phyloP scores from a whole-genome alignment of 2,888 invertebrate genomes.

The Chrysina gloriosa region DNA sequence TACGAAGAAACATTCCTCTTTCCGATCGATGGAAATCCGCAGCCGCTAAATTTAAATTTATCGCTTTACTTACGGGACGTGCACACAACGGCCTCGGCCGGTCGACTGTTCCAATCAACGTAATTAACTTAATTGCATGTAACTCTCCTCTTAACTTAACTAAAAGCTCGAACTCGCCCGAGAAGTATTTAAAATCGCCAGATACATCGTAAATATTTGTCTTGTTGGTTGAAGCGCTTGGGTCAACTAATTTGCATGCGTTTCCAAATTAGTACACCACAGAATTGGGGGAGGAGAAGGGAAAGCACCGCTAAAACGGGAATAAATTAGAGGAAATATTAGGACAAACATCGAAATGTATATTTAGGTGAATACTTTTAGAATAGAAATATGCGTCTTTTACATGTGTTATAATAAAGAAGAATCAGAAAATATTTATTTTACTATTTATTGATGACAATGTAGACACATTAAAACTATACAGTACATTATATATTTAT shows the following conservation, averaged over 20 bases:
- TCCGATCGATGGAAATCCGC: conserved; percentile 17
- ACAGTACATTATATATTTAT: too few species aligned
- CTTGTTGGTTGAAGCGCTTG: conserved; percentile 3
- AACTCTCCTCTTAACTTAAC: conserved; percentile 16
- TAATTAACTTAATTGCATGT: conserved; percentile 31
- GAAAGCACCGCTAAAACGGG: too few species aligned
- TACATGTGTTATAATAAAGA: too few species aligned
- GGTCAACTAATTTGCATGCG: conserved; percentile 21
- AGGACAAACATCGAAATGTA: too few species aligned
- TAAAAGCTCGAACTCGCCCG: background rate
- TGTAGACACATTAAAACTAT: too few species aligned
- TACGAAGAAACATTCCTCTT: background rate
- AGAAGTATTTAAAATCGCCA: conserved; percentile 8
- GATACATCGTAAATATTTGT: conserved; percentile 21
- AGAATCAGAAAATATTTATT: too few species aligned
- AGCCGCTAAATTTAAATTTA: conserved; percentile 27
- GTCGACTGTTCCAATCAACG: background rate
- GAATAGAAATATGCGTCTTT: too few species aligned
- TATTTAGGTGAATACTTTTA: too few species aligned
- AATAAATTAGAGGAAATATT: too few species aligned
- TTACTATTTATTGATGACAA: too few species aligned
- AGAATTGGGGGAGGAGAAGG: too few species aligned
- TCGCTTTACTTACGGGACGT: conserved; percentile 1
- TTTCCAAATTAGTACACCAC: conserved; percentile 9
- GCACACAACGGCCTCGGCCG: background rate